Percentiles rank a stretch among this genome's conserved stretches.
Evolutionary conservation across 2,888 invertebrate genomes (phyloP).

Genomic region (Coecobrya sp.): DNA sequence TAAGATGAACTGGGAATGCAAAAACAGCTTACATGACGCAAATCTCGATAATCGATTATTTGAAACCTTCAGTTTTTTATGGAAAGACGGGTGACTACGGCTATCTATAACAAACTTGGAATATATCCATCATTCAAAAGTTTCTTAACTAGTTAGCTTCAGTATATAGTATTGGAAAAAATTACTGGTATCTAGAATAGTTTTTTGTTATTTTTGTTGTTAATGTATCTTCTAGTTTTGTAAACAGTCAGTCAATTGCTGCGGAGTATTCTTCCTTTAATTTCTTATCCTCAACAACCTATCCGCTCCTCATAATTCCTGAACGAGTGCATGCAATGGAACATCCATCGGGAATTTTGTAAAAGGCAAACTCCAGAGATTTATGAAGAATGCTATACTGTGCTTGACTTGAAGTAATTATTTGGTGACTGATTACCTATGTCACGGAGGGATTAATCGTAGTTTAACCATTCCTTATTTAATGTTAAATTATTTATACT

Average conservation of each 20-base stretch:
- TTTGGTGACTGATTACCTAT: constrained; percentile 20
- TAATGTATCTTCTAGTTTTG: constrained; percentile 22
- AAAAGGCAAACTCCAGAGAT: constrained; percentile 1
- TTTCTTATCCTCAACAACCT: neutral
- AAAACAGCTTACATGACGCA: neutral
- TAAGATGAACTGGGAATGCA: neutral
- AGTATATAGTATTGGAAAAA: constrained; percentile 28
- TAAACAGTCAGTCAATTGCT: constrained; percentile 59
- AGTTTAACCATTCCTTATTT: neutral
- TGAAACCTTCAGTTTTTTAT: constrained; percentile 44
- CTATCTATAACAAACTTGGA: constrained; percentile 25
- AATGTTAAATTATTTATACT: constrained; percentile 9
- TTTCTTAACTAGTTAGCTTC: neutral
- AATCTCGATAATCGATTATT: constrained; percentile 45
- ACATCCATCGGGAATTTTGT: neutral
- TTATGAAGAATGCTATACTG: constrained; percentile 21
- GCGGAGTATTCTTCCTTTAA: constrained; percentile 11
- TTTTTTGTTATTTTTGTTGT: constrained; percentile 10
- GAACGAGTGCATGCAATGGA: neutral
- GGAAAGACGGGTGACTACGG: constrained; percentile 69
- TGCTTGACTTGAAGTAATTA: constrained; percentile 28
- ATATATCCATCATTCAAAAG: constrained; percentile 2
- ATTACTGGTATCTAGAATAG: constrained; percentile 58
- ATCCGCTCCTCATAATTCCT: neutral
- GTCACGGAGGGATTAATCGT: constrained; percentile 61